A percentile compares a stretch with the other conserved stretches of the same genome.
Evolutionary conservation across 2,888 invertebrate genomes (phyloP).

Genomic region (Podabrus alpinus): DNA sequence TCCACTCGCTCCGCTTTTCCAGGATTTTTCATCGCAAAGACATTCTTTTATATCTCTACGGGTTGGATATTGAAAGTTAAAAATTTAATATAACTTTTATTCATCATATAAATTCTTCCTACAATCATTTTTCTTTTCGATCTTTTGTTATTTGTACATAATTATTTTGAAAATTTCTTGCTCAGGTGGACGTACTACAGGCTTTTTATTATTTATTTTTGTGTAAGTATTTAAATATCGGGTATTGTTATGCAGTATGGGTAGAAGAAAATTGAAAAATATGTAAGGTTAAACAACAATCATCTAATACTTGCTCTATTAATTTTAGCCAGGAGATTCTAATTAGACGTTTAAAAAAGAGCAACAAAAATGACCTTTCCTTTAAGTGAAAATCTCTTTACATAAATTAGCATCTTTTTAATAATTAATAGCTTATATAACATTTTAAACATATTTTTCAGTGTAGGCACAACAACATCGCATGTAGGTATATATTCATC

Average conservation of each 20-base stretch:
- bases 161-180: not conserved
- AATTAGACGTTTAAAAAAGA: constrained; percentile 44
- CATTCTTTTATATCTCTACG: constrained; percentile 28
- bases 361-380: constrained; percentile 40
- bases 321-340: constrained; percentile 38
- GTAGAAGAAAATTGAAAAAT: not conserved
- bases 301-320: not conserved
- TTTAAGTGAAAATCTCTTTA: constrained; percentile 46
- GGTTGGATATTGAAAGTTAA: constrained; percentile 30
- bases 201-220: not conserved
- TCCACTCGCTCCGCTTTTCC: constrained; percentile 15
- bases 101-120: constrained; percentile 1
- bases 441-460: constrained; percentile 35
- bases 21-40: constrained; percentile 25
- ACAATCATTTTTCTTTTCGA: not conserved
- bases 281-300: not conserved
- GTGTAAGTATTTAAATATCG: not conserved
- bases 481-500: not conserved
- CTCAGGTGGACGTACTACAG: not conserved
- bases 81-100: constrained; percentile 30
- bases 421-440: constrained; percentile 50
- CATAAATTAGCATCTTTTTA: constrained; percentile 42
- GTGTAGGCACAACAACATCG: not conserved
- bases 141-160: not conserved
- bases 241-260: too few species aligned